These are phyloP conservation scores for Leucophenga varia DNA, from an alignment of 1,140 invertebrate species.

Conservation along the genomic window DNA sequence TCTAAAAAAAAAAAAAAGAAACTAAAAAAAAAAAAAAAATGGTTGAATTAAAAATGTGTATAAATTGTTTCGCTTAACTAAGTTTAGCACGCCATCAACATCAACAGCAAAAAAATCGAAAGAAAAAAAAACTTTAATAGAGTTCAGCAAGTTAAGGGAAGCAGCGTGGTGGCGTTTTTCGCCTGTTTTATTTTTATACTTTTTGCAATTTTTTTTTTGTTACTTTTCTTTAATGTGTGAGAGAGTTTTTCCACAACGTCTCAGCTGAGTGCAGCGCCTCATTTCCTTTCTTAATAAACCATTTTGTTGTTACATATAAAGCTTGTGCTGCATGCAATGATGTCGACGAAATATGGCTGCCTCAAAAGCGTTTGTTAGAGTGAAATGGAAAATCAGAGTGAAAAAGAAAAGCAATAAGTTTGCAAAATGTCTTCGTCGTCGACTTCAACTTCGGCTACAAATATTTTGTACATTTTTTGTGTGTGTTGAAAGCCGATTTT, in stretches of 20 bases:
- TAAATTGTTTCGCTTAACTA: constrained; percentile 10
- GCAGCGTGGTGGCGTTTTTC: not conserved
- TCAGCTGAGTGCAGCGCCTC: constrained; percentile 12
- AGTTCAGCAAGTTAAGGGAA: not conserved
- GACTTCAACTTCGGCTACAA: constrained; percentile 2
- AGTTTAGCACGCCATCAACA: constrained; percentile 12
- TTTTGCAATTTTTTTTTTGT: constrained; percentile 11
- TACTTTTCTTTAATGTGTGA: constrained; percentile 1
- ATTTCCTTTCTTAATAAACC: constrained; percentile 40
- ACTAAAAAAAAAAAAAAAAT: constrained; percentile 8
- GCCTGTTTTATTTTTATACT: not conserved
- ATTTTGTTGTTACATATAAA: constrained; percentile 33
- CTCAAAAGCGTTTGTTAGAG: too few relatives aligned
- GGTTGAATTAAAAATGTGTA: not conserved
- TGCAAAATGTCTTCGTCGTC: not conserved
- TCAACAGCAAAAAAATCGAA: not conserved
- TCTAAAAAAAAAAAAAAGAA: constrained; percentile 2
- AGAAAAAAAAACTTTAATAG: not conserved
- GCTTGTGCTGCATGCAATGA: constrained; percentile 14
- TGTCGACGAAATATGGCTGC: too few relatives aligned
- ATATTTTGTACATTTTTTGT: not conserved
- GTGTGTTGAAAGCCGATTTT: constrained; percentile 25
- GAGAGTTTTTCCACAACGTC: constrained; percentile 3
- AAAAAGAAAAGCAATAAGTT: too few relatives aligned
- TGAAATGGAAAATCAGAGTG: too few relatives aligned